These are phyloP conservation scores for Thamnophis sirtalis DNA, from an alignment of 2,113 vertebrate species.

Conservation along the genomic window DNA sequence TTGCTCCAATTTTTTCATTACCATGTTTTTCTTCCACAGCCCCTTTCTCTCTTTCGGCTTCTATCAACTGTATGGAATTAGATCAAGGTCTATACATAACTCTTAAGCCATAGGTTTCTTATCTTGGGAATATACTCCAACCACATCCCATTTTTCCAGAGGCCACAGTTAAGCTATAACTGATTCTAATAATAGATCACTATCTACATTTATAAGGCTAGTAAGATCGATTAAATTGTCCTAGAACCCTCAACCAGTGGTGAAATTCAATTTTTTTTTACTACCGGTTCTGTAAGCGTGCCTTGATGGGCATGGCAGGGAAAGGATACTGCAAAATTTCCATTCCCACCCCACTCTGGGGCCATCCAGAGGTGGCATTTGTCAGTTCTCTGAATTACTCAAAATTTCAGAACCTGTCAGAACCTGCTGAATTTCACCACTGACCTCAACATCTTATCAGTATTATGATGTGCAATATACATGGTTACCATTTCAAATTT, in stretches of 20 bases:
- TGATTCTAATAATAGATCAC: neutral
- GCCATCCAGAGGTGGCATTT: no score
- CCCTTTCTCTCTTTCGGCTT: neutral
- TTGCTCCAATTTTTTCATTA: neutral
- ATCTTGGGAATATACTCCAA: neutral
- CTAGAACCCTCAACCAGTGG: neutral
- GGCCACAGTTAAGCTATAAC: neutral
- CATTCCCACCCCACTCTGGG: no score
- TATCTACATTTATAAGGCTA: neutral
- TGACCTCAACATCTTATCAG: neutral
- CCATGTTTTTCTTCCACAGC: neutral
- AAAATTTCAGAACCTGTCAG: no score
- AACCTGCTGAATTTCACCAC: no score
- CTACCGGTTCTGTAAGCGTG: no score
- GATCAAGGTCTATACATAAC: neutral
- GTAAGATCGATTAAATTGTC: neutral
- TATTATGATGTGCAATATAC: neutral
- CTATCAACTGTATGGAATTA: neutral
- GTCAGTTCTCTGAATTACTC: no score
- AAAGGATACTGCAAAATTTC: no score
- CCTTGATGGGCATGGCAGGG: no score
- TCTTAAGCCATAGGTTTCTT: neutral
- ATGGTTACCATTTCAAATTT: neutral
- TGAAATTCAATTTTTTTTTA: no score
- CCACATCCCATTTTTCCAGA: neutral